Conservation (phyloP, 2,888 invertebrate species). For the Mesorhabditis belari region DNA sequence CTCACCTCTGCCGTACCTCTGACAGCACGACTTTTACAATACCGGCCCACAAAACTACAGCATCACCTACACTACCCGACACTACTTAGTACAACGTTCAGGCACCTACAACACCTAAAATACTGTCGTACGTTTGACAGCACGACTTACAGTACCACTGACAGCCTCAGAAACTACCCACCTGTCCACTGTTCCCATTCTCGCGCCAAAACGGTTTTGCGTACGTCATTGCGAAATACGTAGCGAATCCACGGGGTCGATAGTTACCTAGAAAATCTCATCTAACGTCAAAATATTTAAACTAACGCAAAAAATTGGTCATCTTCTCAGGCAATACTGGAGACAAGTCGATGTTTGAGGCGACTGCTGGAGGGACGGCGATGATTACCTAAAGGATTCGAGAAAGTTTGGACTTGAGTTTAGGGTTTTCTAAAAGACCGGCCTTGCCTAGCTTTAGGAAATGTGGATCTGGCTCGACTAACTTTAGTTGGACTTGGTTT, state of each 20-base stretch:
- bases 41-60: too few species aligned
- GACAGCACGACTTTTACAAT: too few species aligned
- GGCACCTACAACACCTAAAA: background rate
- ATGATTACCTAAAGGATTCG: constrained; percentile 27
- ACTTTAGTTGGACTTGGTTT: too few species aligned
- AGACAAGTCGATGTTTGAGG: constrained; percentile 18
- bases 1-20: too few species aligned
- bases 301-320: constrained; percentile 17
- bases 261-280: constrained; percentile 8
- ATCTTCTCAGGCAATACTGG: constrained; percentile 22
- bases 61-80: too few species aligned
- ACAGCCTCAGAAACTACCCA: background rate
- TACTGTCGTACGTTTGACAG: background rate
- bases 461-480: too few species aligned
- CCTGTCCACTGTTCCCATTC: constrained; percentile 27
- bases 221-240: constrained; percentile 37
- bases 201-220: constrained; percentile 33
- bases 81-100: background rate
- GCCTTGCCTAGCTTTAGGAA: too few species aligned
- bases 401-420: constrained; percentile 9
- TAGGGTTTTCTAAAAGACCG: too few species aligned
- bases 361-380: constrained; percentile 24
- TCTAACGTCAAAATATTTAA: background rate
- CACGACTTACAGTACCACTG: background rate
- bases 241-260: constrained; percentile 30